These are phyloP conservation scores for Bufo bufo DNA, from an alignment of 2,113 vertebrate species.

Conservation along the genomic window DNA sequence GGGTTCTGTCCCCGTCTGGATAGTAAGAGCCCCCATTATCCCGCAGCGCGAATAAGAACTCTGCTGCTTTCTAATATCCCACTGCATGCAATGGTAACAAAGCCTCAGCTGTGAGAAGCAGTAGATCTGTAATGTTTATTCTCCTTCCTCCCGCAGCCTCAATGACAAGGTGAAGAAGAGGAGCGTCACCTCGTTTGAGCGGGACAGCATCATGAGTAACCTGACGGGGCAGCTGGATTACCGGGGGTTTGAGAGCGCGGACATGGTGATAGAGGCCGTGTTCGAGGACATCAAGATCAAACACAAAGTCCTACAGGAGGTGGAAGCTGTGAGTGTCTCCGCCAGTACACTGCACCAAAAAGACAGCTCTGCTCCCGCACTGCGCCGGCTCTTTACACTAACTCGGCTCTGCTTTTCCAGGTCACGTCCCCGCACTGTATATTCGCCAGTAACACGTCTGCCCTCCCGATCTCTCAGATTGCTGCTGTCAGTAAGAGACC, in stretches of 20 bases:
- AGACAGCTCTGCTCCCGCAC: not conserved
- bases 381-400: not conserved
- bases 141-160: slow-evolving; percentile 72
- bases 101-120: not conserved
- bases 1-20: too few relatives aligned
- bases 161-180: slow-evolving; percentile 92
- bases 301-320: slow-evolving; percentile 89
- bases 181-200: slow-evolving; percentile 86
- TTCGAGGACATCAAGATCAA: slow-evolving; percentile 93
- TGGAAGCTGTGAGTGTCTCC: slow-evolving; percentile 85
- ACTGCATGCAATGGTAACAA: not conserved
- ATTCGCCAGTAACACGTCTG: slow-evolving; percentile 95
- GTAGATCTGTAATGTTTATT: not conserved
- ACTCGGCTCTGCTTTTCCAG: slow-evolving; percentile 67
- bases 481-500: slow-evolving; percentile 91
- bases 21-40: too few relatives aligned
- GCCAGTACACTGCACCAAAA: not conserved
- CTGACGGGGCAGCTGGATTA: slow-evolving; percentile 85
- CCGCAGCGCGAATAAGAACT: too few relatives aligned
- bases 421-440: slow-evolving; percentile 85
- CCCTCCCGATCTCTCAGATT: slow-evolving; percentile 90
- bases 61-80: too few relatives aligned
- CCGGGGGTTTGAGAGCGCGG: slow-evolving; percentile 82
- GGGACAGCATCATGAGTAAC: slow-evolving; percentile 85
- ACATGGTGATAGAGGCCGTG: slow-evolving; percentile 97